Evolutionary conservation across 2,113 vertebrate genomes (phyloP), one percentile per base, ranked within the genome.

Genomic region (Paraplagusia blochii): DNA sequence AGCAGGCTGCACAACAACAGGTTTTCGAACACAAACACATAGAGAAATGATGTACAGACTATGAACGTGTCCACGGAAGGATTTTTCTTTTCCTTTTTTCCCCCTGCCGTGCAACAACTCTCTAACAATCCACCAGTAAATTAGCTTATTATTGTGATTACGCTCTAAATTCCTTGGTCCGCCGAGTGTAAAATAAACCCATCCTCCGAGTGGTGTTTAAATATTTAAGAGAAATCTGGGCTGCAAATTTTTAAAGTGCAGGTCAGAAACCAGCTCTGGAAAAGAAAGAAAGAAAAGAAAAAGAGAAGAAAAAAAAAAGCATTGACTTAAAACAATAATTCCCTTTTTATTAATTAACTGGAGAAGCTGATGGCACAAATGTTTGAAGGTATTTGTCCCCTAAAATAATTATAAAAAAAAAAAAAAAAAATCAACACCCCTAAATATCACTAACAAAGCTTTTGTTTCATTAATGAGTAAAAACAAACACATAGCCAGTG

Each of bases 151-250:
- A 73, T 73, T 58, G 60, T 44, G 17, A 73, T 70, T 58, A 66
- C 15, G 19, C 57, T 79, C 81, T 72, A 71, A 29, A 83, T 85
- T 80, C 67, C 66, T 75, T 66, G 76, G 76, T 82, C 76, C 72
- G 40, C 77, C 34, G 66, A 76, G 82, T 85, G 81, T 63, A 86
- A 80, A 87, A 80, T 72, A 73, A 80, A 72, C 53, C 58, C 56
- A 51, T 77, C 53, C 63, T 75, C 69, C 57, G 74, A 80, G 78
- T 81, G 74, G 74, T 54, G 42, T 80, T 88, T 67, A 79, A 74
- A 81, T 69, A 79, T 77, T 64, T 16, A 84, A 69, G 44, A 15
- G 56, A 74, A 74, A 65, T 79, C 60, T 33, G 22, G 59, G 48
- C 55, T 69, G 61, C 63, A 44, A 81, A 79, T 75, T 46, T 34